Evolutionary conservation across 2,113 vertebrate genomes (phyloP), one percentile per base, ranked within the genome.

Genomic region (Calcarius ornatus): DNA sequence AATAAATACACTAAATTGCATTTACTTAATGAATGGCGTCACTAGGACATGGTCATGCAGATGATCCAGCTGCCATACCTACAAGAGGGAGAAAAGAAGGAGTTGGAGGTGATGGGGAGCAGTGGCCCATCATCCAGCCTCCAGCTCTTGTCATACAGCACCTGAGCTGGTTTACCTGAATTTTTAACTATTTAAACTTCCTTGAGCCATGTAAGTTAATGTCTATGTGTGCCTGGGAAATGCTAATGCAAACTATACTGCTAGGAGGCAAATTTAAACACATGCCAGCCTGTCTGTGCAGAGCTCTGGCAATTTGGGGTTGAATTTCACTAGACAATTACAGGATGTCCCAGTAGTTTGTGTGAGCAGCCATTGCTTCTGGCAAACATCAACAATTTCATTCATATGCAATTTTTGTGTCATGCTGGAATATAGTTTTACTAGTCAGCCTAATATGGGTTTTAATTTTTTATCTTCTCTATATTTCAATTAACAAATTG

Each of bases 311-410:
- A 65, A 48, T 48, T 38, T 77, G 81, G 60, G 43, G 42, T 40
- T 89, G 75, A 78, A 86, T 92, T 85, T 88, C 48, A 87, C 23
- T 63, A 72, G 42, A 38, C 51, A 81, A 14, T 65, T 65, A 68
- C 22, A 63, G 61, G 81, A 81, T 63, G 85, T 89, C 61, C 57
- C 61, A 82, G 61, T 31, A 73, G 82, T 38, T 88, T 72, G 31
- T 82, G 79, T 70, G 79, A 73, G 40, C 66, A 88, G 6, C 71
- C 9, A 21, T 92, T 77, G 59, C 90, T 96, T 72, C 88, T 88
- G 63, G 42, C 76, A 90, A 81, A 45, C 30, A 35, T 57, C 56
- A 76, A 31, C 37, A 28, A n/a, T 68, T 90, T 76, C 38, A 80
- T 90, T 93, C 65, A 48, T 35, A 38, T 8, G 11, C 8, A 35